Conservation (phyloP, 2,113 vertebrate genomes). For the Lutjanus erythropterus region DNA sequence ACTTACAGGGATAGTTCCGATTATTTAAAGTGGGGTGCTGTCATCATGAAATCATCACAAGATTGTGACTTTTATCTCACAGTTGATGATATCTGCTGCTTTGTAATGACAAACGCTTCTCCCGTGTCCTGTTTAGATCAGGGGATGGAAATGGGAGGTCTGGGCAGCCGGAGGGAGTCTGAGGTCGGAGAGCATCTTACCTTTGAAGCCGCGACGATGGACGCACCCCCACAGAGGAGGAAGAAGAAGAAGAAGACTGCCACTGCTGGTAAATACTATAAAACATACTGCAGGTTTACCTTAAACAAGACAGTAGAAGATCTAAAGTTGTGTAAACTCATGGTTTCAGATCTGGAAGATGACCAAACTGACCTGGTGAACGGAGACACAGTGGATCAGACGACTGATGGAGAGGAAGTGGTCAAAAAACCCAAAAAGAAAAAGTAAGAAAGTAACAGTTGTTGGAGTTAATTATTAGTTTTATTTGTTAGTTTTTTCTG, state of each 20-base stretch:
- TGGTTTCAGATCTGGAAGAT: constrained; percentile 76
- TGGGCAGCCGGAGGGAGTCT: constrained; percentile 78
- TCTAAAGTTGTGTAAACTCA: background rate
- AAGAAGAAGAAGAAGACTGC: constrained; percentile 89
- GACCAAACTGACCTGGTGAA: constrained; percentile 86
- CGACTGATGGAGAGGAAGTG: constrained; percentile 86
- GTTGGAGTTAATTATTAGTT: background rate
- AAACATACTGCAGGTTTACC: too few relatives aligned
- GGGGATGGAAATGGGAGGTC: constrained; percentile 82
- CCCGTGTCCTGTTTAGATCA: constrained; percentile 74
- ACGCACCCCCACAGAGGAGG: constrained; percentile 84
- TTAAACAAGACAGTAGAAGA: background rate
- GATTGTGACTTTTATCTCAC: too few relatives aligned
- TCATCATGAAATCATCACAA: too few relatives aligned
- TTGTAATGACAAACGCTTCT: background rate
- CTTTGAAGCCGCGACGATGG: constrained; percentile 77
- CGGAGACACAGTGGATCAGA: constrained; percentile 86
- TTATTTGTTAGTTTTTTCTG: background rate
- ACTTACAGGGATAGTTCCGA: too few relatives aligned
- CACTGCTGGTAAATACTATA: constrained; percentile 66
- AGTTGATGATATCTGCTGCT: too few relatives aligned
- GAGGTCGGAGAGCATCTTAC: constrained; percentile 83
- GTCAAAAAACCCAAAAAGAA: constrained; percentile 88
- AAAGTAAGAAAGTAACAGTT: constrained; percentile 85
- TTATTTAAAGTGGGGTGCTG: too few relatives aligned